phyloP scores from a whole-genome alignment of 2,888 invertebrate genomes.

The Tipula unca region DNA sequence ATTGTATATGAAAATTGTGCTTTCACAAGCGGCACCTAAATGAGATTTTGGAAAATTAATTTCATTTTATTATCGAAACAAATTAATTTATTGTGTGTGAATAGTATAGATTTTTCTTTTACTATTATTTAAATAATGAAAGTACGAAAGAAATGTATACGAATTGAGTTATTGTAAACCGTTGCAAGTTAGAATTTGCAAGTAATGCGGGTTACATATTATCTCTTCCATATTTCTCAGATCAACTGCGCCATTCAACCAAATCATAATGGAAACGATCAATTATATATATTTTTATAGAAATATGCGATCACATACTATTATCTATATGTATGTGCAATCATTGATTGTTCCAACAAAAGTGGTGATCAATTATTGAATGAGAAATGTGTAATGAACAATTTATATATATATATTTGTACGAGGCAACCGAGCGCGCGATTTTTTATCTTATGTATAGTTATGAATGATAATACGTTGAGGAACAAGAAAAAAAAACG shows the following conservation, averaged over 20 bases:
- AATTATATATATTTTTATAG: neutral
- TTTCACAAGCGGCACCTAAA: neutral
- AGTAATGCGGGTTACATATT: neutral
- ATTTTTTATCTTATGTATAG: neutral
- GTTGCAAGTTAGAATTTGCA: neutral
- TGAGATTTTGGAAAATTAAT: neutral
- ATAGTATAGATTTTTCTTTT: neutral
- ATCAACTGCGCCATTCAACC: neutral
- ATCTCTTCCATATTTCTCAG: neutral
- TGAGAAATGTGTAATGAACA: neutral
- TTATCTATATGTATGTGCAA: neutral
- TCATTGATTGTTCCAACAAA: neutral
- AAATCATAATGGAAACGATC: neutral
- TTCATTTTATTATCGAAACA: neutral
- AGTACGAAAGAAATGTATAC: neutral
- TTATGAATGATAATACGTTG: neutral
- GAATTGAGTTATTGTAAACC: neutral
- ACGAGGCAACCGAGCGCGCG: neutral
- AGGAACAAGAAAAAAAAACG: neutral
- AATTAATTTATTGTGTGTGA: neutral
- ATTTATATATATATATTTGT: neutral
- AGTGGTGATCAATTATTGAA: neutral
- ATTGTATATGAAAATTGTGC: neutral
- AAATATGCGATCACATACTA: neutral
- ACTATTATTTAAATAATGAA: neutral